Evolutionary conservation across 2,797 vertebrate species (phyloP), one percentile per base, ranked within the genome.

Genomic region (Monodelphis domestica): DNA sequence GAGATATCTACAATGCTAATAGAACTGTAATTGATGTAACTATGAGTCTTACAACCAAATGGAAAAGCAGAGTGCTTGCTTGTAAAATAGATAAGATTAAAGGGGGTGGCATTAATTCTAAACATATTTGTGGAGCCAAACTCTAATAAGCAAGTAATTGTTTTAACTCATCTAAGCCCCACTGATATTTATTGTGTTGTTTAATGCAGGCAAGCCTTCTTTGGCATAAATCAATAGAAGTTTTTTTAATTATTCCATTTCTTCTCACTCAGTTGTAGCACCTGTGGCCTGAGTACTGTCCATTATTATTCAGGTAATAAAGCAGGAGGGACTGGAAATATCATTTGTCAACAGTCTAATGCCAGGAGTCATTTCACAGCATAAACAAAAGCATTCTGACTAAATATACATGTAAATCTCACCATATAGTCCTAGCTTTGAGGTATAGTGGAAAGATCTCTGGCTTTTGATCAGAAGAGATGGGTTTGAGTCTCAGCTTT

Each of bases 21-120:
- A 97, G 98, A 91, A 52, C 54, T 89, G 90, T 98, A 98, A 98
- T 97, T 96, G 97, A 97, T 97, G 98, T 97, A 95, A 93, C 90
- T 96, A 92, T 84, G 89, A 57, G 95, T 90, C 96, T 94, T 88
- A 94, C 52, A 78, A 92, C 94, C 96, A 93, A 84, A 90, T 93
- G 90, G 70, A 96, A 97, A 95, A 95, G 96, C 95, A 56, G 92
- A 52, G 53, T 88, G 91, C 91, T 93, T 91, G 90, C 93, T 94
- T 95, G 93, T 96, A 88, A 93, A 96, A 94, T 33, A 98, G 98
- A 97, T 96, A 97, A 97, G 97, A 97, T 95, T 89, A 95, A 97
- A 97, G 93, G 94, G 96, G 94, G 94, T 29, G 91, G 91, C 95
- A 95, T 97, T 93, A 96, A 97, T 97, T 97, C 97, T 94, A 95